Conservation (phyloP, 1,140 invertebrate genomes). For the Drosophila repletoides region DNA sequence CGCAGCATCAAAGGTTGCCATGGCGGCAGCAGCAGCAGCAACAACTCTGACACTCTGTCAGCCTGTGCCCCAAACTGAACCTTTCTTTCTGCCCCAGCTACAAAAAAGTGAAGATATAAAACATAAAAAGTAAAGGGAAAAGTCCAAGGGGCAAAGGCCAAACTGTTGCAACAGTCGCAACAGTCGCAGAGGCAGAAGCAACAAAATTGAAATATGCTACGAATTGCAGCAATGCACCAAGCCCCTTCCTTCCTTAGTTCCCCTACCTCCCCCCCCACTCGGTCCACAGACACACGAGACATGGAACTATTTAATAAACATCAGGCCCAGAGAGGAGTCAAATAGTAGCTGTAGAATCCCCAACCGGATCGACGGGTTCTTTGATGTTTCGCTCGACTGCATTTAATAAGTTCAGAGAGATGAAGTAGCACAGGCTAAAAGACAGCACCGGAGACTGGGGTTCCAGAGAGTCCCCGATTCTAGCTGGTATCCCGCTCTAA, state of each 20-base stretch:
- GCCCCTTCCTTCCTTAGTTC: conserved; percentile 17
- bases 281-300: conserved; percentile 32
- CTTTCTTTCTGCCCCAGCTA: neutral
- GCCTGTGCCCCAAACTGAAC: neutral
- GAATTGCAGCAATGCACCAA: conserved; percentile 66
- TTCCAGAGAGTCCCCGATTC: neutral
- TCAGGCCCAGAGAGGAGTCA: conserved; percentile 24
- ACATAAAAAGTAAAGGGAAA: neutral
- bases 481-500: too few species aligned
- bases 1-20: conserved; percentile 66
- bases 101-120: neutral
- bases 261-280: neutral
- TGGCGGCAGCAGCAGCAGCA: conserved; percentile 24
- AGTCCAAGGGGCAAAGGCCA: conserved; percentile 8
- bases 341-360: neutral
- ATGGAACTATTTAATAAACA: conserved; percentile 76
- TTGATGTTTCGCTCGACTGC: conserved; percentile 71
- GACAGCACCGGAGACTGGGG: too few species aligned
- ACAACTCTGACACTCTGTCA: conserved; percentile 13
- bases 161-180: conserved; percentile 43
- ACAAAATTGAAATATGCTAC: conserved; percentile 72
- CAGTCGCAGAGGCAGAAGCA: conserved; percentile 29
- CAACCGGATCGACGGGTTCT: conserved; percentile 32
- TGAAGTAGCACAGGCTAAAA: neutral
- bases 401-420: conserved; percentile 60